Percentiles rank a stretch among this genome's conserved stretches.
Conservation (phyloP, 1,140 invertebrate species). For the Protaetia brevitarsis region DNA sequence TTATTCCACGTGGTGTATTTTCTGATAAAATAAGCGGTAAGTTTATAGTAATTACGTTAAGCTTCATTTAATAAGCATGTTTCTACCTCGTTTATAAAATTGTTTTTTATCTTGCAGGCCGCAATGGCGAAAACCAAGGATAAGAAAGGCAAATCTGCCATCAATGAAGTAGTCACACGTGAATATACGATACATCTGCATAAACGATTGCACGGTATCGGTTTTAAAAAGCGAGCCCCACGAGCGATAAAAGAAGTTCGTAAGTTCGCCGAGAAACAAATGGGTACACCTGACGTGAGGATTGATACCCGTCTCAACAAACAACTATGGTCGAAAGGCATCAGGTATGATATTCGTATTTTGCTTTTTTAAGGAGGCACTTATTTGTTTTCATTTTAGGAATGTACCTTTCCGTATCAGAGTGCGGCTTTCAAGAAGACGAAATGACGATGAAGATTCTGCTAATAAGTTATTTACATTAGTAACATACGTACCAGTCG, state of each 20-base stretch:
- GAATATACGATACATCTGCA: slow-evolving; percentile 99
- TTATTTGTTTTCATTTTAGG: slow-evolving; percentile 62
- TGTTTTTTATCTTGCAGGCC: neutral
- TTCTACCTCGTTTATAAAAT: neutral
- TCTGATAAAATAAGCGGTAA: neutral
- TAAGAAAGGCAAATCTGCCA: slow-evolving; percentile 87
- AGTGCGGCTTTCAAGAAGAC: slow-evolving; percentile 85
- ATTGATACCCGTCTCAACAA: slow-evolving; percentile 98
- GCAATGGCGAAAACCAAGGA: slow-evolving; percentile 79
- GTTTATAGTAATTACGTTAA: neutral
- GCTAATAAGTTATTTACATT: slow-evolving; percentile 97
- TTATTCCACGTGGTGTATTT: slow-evolving; percentile 6
- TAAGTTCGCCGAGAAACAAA: slow-evolving; percentile 96
- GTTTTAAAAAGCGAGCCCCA: slow-evolving; percentile 94
- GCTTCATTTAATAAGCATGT: neutral
- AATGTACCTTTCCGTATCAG: slow-evolving; percentile 87
- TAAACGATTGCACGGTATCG: slow-evolving; percentile 94
- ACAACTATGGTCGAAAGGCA: slow-evolving; percentile 96
- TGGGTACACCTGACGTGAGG: slow-evolving; percentile 97
- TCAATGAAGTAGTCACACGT: slow-evolving; percentile 97
- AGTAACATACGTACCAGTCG: slow-evolving; percentile 93
- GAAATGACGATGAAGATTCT: slow-evolving; percentile 99
- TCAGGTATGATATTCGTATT: slow-evolving; percentile 70
- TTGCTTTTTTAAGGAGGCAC: too few relatives aligned
- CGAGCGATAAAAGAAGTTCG: slow-evolving; percentile 96